These are phyloP conservation scores for Hemichromis elongatus DNA, from an alignment of 2,113 vertebrate genomes.

Conservation along the genomic window DNA sequence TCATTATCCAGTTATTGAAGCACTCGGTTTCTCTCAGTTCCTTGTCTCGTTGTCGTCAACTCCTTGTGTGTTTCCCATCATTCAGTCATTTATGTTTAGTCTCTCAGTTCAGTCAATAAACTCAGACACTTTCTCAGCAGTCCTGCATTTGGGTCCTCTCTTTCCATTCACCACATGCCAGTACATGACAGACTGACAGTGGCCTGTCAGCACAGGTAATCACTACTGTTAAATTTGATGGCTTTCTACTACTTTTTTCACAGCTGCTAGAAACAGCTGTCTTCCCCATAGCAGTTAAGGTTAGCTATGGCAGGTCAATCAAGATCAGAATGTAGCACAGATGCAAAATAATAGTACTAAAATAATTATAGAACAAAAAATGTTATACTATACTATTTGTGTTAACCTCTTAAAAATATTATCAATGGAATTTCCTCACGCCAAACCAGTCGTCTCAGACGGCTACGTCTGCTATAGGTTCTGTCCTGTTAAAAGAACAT, in stretches of 20 bases:
- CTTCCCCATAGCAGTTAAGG: not conserved
- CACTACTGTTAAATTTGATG: not conserved
- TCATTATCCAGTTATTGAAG: not conserved
- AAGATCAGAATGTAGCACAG: not conserved
- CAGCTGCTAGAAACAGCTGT: fast-evolving
- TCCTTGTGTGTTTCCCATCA: not conserved
- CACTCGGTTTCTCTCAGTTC: not conserved
- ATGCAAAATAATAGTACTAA: not conserved
- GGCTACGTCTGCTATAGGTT: fast-evolving
- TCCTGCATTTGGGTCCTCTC: not conserved
- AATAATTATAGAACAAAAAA: not conserved
- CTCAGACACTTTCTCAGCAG: not conserved
- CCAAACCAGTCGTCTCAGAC: not conserved
- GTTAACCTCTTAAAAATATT: fast-evolving
- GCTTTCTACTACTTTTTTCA: not conserved
- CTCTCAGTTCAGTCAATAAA: not conserved
- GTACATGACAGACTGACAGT: not conserved
- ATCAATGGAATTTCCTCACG: fast-evolving
- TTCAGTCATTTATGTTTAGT: not conserved
- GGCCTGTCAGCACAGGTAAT: not conserved
- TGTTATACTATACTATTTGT: not conserved
- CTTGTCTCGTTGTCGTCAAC: fast-evolving
- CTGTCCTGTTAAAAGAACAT: not conserved
- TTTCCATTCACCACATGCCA: not conserved
- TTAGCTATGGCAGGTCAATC: not conserved